phyloP scores from a whole-genome alignment of 2,888 invertebrate genomes.

The Drosophila maculinotata region DNA sequence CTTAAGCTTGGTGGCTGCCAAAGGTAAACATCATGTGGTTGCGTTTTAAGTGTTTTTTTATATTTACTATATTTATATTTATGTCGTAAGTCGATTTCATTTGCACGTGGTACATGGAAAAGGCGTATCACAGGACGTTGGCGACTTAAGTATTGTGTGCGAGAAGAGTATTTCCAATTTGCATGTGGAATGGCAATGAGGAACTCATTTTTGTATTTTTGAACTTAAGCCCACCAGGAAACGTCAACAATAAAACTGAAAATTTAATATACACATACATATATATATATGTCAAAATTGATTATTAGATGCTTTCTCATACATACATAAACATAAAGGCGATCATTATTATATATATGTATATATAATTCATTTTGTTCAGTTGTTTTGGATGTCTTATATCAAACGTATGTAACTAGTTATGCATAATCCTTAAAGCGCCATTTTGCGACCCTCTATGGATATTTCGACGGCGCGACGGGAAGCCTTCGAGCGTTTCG shows the following conservation, averaged over 20 bases:
- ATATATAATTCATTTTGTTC: slow-evolving; percentile 53
- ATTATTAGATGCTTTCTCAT: slow-evolving; percentile 3
- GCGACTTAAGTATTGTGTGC: slow-evolving; percentile 29
- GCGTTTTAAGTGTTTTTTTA: no score
- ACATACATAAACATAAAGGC: slow-evolving; percentile 32
- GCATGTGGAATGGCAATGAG: slow-evolving; percentile 22
- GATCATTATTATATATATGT: slow-evolving; percentile 30
- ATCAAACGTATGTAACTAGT: slow-evolving; percentile 24
- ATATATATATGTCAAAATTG: slow-evolving; percentile 15
- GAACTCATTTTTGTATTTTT: slow-evolving; percentile 28
- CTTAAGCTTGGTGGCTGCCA: background rate
- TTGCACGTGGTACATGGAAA: slow-evolving; percentile 18
- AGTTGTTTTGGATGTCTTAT: slow-evolving; percentile 22
- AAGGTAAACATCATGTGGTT: background rate
- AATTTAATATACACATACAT: background rate
- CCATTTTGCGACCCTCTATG: slow-evolving; percentile 98
- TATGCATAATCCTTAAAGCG: slow-evolving; percentile 87
- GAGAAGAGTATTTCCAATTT: slow-evolving; percentile 13
- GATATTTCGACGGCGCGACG: slow-evolving; percentile 96
- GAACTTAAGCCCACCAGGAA: slow-evolving; percentile 17
- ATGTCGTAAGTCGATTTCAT: slow-evolving; percentile 14
- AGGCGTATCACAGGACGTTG: slow-evolving; percentile 45
- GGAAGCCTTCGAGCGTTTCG: slow-evolving; percentile 91
- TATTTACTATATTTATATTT: background rate
- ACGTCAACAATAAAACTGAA: no score